Evolutionary conservation across 2,888 invertebrate genomes (phyloP).

Genomic region (Sphaerophoria taeniata): DNA sequence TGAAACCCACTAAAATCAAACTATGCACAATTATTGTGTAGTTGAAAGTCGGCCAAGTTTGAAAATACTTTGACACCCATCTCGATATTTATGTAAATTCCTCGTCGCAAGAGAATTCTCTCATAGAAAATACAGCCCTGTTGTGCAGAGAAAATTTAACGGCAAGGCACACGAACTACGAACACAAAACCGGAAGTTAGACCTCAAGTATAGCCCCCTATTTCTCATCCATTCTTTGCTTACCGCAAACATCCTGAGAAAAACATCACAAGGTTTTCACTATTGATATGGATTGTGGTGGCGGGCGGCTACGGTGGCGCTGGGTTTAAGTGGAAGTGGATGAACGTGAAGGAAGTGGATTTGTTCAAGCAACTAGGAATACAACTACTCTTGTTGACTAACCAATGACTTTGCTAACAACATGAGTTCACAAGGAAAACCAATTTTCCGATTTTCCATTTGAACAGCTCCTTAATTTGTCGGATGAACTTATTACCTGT

Average conservation of each 20-base stretch:
- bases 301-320: neutral
- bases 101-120: neutral
- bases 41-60: no score
- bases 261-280: slow-evolving; percentile 4
- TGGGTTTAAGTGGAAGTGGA: no score
- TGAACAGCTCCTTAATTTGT: slow-evolving; percentile 75
- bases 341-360: slow-evolving; percentile 32
- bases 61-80: neutral
- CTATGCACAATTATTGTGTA: no score
- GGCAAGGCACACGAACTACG: slow-evolving; percentile 58
- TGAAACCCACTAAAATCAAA: no score
- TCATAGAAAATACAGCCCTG: slow-evolving; percentile 1
- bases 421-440: slow-evolving; percentile 72
- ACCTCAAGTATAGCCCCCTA: slow-evolving; percentile 57
- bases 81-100: no score
- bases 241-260: slow-evolving; percentile 48
- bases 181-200: slow-evolving; percentile 66
- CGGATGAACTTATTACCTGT: slow-evolving; percentile 75
- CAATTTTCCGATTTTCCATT: slow-evolving; percentile 74
- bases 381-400: slow-evolving; percentile 32
- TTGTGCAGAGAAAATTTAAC: slow-evolving; percentile 39
- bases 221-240: slow-evolving; percentile 35
- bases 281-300: neutral
- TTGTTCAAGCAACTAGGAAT: slow-evolving; percentile 34
- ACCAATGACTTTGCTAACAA: slow-evolving; percentile 70